Evolutionary conservation across 2,888 invertebrate genomes (phyloP).

Genomic region (Acanthosoma haemorrhoidale): DNA sequence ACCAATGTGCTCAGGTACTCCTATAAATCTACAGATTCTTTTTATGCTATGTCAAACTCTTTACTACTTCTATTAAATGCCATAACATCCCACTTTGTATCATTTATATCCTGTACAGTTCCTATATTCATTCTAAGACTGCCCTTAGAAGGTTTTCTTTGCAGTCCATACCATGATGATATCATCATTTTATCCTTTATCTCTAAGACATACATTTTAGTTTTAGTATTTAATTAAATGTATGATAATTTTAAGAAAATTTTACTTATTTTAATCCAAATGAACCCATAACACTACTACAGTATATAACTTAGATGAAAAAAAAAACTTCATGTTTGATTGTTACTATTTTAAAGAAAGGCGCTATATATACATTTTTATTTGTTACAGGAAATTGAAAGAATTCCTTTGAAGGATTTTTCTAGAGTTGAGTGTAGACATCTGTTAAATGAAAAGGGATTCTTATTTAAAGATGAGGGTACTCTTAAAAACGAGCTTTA

Average conservation of each 20-base stretch:
- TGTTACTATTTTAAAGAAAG: background rate
- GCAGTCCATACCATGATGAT: too few species aligned
- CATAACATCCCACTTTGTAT: too few species aligned
- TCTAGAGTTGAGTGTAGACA: conserved; percentile 63
- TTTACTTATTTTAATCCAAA: background rate
- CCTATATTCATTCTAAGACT: too few species aligned
- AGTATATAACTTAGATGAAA: background rate
- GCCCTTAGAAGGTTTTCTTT: too few species aligned
- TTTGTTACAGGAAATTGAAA: conserved; percentile 54
- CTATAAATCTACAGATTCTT: too few species aligned
- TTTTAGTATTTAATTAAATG: background rate
- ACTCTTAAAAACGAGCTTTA: background rate
- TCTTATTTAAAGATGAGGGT: conserved; percentile 47
- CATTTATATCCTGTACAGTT: too few species aligned
- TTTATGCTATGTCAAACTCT: too few species aligned
- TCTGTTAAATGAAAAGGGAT: conserved; percentile 57
- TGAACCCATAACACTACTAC: background rate
- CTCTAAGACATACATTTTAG: too few species aligned
- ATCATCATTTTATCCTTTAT: too few species aligned
- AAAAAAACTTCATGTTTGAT: background rate
- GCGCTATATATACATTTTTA: background rate
- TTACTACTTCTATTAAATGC: too few species aligned
- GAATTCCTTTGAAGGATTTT: conserved; percentile 54
- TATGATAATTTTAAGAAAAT: background rate
- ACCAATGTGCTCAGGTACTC: too few species aligned